Conservation (phyloP, 1,140 invertebrate species). For the Hylyphantes graminicola region DNA sequence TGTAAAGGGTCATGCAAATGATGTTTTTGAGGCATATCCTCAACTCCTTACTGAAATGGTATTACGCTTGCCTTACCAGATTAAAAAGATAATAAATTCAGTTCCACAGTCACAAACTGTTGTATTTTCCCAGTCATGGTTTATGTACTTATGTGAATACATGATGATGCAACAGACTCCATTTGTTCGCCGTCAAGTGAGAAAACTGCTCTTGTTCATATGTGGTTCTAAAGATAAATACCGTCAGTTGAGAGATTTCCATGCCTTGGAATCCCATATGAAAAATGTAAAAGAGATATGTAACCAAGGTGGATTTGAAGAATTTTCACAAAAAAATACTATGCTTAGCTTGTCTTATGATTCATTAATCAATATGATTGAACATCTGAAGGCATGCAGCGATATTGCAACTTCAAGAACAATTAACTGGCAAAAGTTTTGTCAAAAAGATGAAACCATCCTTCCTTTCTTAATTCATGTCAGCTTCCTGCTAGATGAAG, state of each 20-base stretch:
- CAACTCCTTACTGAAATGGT: slow-evolving; percentile 95
- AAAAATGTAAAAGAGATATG: slow-evolving; percentile 72
- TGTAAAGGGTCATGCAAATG: slow-evolving; percentile 88
- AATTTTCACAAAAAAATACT: slow-evolving; percentile 66
- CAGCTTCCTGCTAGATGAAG: slow-evolving; percentile 88
- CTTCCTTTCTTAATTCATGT: slow-evolving; percentile 83
- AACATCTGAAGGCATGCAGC: slow-evolving; percentile 92
- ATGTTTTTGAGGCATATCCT: slow-evolving; percentile 94
- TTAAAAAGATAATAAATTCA: slow-evolving; percentile 73
- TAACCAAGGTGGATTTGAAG: slow-evolving; percentile 72
- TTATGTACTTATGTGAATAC: slow-evolving; percentile 89
- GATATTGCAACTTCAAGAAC: slow-evolving; percentile 92
- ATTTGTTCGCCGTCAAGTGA: slow-evolving; percentile 76
- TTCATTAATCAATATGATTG: slow-evolving; percentile 89
- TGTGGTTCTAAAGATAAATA: slow-evolving; percentile 97
- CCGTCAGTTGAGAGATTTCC: slow-evolving; percentile 90
- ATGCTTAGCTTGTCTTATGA: slow-evolving; percentile 81
- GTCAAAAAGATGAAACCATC: slow-evolving; percentile 77
- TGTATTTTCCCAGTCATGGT: slow-evolving; percentile 75
- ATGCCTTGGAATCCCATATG: slow-evolving; percentile 75
- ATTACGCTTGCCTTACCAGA: slow-evolving; percentile 92
- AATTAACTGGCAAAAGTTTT: slow-evolving; percentile 95
- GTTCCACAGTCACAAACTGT: slow-evolving; percentile 62
- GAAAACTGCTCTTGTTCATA: slow-evolving; percentile 90
- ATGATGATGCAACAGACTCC: slow-evolving; percentile 84